A percentile compares a stretch with the other conserved stretches of the same genome.
phyloP scores from a whole-genome alignment of 2,888 invertebrate genomes.

The Lacanobia wlatinum region DNA sequence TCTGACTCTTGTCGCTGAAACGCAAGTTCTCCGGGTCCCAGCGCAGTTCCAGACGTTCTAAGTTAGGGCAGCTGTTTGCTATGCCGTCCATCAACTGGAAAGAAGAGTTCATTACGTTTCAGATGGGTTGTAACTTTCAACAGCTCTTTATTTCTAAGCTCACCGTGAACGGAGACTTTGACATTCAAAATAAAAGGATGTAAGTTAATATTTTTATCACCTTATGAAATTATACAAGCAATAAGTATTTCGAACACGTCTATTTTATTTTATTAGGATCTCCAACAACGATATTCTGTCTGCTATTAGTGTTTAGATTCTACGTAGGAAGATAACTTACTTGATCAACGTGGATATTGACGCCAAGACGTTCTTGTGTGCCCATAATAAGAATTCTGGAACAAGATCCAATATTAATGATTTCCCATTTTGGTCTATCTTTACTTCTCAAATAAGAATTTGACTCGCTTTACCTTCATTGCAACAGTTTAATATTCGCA shows the following conservation, averaged over 20 bases:
- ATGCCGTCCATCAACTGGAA: slow-evolving; percentile 97
- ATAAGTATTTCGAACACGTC: neutral
- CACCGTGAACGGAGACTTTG: no score
- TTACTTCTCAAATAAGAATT: neutral
- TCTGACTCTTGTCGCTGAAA: slow-evolving; percentile 99
- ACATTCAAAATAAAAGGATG: no score
- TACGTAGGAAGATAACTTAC: slow-evolving; percentile 65
- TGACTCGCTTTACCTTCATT: neutral
- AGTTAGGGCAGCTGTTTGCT: slow-evolving; percentile 96
- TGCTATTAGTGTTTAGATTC: neutral
- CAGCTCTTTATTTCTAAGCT: neutral
- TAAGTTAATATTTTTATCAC: neutral
- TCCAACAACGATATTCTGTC: neutral
- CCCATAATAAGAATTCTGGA: slow-evolving; percentile 98
- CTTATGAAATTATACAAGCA: slow-evolving; percentile 4
- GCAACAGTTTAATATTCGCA: neutral
- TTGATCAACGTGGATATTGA: slow-evolving; percentile 99
- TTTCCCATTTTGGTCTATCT: no score
- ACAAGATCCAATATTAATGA: slow-evolving; percentile 45
- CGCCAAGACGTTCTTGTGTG: slow-evolving; percentile 98
- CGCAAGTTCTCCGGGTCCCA: slow-evolving; percentile 99
- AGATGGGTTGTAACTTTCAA: neutral
- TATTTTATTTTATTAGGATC: no score
- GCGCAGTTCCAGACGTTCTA: slow-evolving; percentile 97
- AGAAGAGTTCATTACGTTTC: neutral